These are phyloP conservation scores for Diploscapter pachys DNA, from an alignment of 1,140 invertebrate species.

Conservation along the genomic window DNA sequence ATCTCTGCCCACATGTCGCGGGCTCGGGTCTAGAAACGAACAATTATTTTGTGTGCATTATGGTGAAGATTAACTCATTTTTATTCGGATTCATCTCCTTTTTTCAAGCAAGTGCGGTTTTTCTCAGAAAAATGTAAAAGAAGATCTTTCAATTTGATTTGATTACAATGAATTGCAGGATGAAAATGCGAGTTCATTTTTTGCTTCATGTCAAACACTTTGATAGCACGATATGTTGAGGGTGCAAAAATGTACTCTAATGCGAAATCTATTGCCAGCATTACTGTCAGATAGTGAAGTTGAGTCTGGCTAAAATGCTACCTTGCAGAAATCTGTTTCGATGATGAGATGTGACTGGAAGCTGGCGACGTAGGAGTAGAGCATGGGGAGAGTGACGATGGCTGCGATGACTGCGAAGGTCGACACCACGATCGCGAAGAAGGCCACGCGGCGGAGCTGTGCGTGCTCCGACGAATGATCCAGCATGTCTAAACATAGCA, in stretches of 20 bases:
- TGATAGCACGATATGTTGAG: not conserved
- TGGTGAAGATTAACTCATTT: no score
- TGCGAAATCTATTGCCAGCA: not conserved
- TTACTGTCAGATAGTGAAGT: not conserved
- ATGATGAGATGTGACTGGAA: conserved; percentile 56
- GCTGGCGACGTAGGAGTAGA: conserved; percentile 57
- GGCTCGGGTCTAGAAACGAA: conserved; percentile 38
- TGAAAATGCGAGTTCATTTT: not conserved
- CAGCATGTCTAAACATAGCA: no score
- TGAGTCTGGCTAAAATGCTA: not conserved
- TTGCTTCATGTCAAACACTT: not conserved
- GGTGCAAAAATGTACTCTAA: not conserved
- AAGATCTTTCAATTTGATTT: not conserved
- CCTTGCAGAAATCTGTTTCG: conserved; percentile 57
- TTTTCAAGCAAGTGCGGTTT: no score
- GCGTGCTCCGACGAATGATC: conserved; percentile 35
- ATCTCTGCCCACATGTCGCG: conserved; percentile 59
- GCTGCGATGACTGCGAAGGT: conserved; percentile 39
- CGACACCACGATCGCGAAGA: conserved; percentile 43
- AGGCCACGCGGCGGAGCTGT: conserved; percentile 52
- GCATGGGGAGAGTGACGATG: conserved; percentile 56
- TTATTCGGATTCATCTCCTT: no score
- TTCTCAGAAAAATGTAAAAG: no score
- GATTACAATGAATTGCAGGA: not conserved
- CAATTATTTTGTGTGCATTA: not conserved